Evolutionary conservation across 2,113 vertebrate genomes (phyloP), one percentile per base, ranked within the genome.

Genomic region (Archocentrus centrarchus): DNA sequence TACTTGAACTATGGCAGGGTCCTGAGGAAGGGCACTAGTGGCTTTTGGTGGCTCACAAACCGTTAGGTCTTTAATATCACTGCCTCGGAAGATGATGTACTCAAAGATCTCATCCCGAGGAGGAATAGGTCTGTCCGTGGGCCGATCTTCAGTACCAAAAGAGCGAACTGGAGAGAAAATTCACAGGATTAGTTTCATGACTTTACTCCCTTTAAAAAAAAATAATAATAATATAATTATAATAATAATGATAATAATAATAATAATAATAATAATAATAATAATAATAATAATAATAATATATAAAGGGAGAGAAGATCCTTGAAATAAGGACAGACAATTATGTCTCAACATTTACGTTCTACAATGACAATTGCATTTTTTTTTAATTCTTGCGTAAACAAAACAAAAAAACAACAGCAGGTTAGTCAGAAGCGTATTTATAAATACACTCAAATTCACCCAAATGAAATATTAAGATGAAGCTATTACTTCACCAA

Each of bases 1-100:
- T 93, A 98, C 98, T 93, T 99, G 98, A 82, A 99, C 98, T 20
- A 99, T 99, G 81, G 98, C 98, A 66, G 98, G 98, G 90, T 99
- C 98, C 93, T 99, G 98, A 68, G 98, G 98, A 90, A 99, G 95
- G 59, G 95, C 96, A 87, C 97, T 98, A 20, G 98, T 96, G 59
- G 98, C 97, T 89, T 99, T 99, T 20, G 98, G 98, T 0, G 98
- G 97, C 94, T 99, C 98, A 92, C 98, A 99, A 6, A 99, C 98
- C 5, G 98, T 99, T 17, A 99, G 95, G 85, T 99, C 98, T 92
- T 99, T 99, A 59, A 99, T 99, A 86, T 99, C 98, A 59, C 98
- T 99, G 59, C 98, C 98, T 24, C 98, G 94, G 86, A 99, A 99
- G 88, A 99, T 99, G 53, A 99, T 99, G 81, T 99, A 99, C 90